phyloP scores from a whole-genome alignment of 2,797 vertebrate species.

The Malacoraja senta region DNA sequence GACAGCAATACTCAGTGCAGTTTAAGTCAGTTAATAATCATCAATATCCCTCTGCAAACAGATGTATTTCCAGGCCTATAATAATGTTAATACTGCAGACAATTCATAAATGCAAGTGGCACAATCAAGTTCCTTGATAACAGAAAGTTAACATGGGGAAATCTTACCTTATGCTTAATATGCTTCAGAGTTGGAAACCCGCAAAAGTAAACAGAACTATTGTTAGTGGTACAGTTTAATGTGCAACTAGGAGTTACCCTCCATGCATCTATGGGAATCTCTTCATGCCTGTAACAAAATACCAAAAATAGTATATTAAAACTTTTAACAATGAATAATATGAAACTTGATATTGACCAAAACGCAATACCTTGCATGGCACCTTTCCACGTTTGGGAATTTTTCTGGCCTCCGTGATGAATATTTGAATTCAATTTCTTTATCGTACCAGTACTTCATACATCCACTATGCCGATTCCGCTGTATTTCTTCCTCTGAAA shows the following conservation, averaged over 20 bases:
- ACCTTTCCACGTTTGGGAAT: slow-evolving; percentile 73
- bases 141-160: slow-evolving; percentile 32
- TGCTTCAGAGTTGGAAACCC: slow-evolving; percentile 93
- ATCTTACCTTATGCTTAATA: slow-evolving; percentile 82
- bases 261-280: slow-evolving; percentile 86
- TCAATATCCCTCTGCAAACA: background rate
- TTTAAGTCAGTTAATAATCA: background rate
- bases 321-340: slow-evolving; percentile 40
- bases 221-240: slow-evolving; percentile 67
- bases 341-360: background rate
- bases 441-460: slow-evolving; percentile 68
- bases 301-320: background rate
- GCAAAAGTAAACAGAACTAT: slow-evolving; percentile 81
- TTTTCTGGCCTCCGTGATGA: slow-evolving; percentile 69
- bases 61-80: background rate
- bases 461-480: slow-evolving; percentile 87
- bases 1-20: background rate
- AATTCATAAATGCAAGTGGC: background rate
- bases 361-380: slow-evolving; percentile 68
- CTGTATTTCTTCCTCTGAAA: slow-evolving; percentile 71
- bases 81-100: background rate
- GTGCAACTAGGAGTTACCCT: slow-evolving; percentile 67
- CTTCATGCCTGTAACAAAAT: slow-evolving; percentile 57
- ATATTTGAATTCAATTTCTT: slow-evolving; percentile 64
- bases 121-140: background rate